Conservation (phyloP, 2,888 invertebrate species). For the Philereme transversata region DNA sequence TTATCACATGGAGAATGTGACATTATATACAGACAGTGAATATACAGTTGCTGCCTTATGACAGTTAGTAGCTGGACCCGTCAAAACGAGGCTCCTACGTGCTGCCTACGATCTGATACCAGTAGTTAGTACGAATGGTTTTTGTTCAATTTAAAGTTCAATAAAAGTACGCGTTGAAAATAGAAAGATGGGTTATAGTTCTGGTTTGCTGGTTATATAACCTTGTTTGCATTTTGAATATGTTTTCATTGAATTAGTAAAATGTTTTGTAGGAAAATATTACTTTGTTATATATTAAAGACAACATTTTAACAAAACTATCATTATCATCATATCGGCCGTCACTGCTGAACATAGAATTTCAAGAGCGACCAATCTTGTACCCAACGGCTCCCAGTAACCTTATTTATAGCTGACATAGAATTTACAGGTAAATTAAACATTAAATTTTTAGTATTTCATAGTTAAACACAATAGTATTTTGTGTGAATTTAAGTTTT, state of each 20-base stretch:
- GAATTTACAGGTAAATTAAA: no score
- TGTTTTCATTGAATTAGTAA: background rate
- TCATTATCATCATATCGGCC: no score
- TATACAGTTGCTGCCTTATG: no score
- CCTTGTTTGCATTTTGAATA: background rate
- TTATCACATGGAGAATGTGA: no score
- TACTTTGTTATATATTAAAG: background rate
- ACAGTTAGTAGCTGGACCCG: background rate
- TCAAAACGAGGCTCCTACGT: conserved; percentile 26
- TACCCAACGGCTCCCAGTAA: no score
- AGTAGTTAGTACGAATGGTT: conserved; percentile 26
- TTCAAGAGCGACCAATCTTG: no score
- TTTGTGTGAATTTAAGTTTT: no score
- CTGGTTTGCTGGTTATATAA: background rate
- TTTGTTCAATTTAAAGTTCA: conserved; percentile 27
- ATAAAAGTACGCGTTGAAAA: conserved; percentile 15
- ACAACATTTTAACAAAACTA: background rate
- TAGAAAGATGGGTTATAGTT: background rate
- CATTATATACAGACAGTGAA: no score
- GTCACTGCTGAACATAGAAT: no score
- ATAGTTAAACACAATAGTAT: no score
- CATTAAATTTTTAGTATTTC: no score
- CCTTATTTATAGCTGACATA: no score
- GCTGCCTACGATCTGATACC: conserved; percentile 31
- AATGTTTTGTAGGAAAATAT: background rate